Evolutionary conservation across 2,888 invertebrate genomes (phyloP), one percentile per base, ranked within the genome.

Genomic region (Luperina testacea): DNA sequence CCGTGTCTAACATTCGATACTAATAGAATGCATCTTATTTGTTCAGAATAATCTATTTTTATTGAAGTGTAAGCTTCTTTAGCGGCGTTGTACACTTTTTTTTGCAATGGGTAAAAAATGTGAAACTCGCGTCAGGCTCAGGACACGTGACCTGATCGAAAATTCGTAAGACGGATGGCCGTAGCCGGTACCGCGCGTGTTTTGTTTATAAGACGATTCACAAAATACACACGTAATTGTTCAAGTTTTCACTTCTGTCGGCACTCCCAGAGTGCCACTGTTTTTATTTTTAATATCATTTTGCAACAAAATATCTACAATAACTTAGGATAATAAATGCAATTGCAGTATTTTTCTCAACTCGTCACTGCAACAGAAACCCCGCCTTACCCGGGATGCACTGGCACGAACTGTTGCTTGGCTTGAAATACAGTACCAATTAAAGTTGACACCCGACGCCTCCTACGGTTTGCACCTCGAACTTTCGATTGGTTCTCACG

Each of bases 391-490:
- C 81, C 89, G 88, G 90, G 91, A 91, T 92, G 92, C 92, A 92
- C 92, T 90, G 90, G 93, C 95, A 95, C 94, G 94, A 94, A 93
- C 91, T 93, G 92, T 90, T 90, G 90, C 90, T 90, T 88, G 91
- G 92, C 94, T 95, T 95, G 95, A 95, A 94, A 95, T 95, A 96
- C 95, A 95, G 93, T 92, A 94, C 96, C 96, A 96, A 96, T 96
- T 96, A 96, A 96, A 95, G 93, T 94, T 94, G 95, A 96, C 96
- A 96, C 94, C 92, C 92, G 92, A 93, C 94, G 94, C 94, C 94
- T 93, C 93, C 92, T 93, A 92, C 92, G 91, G 90, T 94, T 95
- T 93, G 92, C 95, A 95, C 94, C 94, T 95, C 92, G 92, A 93
- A 94, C 93, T 93, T 89, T 88, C 90, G 87, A 92, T 91, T 87